A percentile compares a stretch with the other conserved stretches of the same genome.
Conservation (phyloP, 2,113 vertebrate genomes). For the Sander lucioperca region DNA sequence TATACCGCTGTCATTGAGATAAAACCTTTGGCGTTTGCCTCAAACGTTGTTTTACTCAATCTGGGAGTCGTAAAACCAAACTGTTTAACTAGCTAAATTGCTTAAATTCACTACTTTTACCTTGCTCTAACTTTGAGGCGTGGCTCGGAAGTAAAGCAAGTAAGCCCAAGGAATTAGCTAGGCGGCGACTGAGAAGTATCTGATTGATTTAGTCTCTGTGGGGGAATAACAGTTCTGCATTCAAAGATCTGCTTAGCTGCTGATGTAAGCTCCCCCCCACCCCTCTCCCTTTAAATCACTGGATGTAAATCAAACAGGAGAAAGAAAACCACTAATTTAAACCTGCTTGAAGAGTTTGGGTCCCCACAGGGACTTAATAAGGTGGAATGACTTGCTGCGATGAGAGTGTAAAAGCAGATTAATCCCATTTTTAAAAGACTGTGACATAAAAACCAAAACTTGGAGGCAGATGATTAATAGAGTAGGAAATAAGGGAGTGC, state of each 20-base stretch:
- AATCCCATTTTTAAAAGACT: conserved; percentile 72
- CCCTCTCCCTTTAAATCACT: conserved; percentile 61
- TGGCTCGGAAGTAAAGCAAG: background rate
- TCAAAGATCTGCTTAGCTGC: conserved; percentile 62
- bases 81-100: background rate
- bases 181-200: conserved; percentile 34
- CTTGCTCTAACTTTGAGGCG: conserved; percentile 7
- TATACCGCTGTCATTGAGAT: too few species aligned
- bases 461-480: conserved; percentile 73
- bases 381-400: conserved; percentile 68
- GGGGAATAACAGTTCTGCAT: conserved; percentile 58
- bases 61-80: background rate
- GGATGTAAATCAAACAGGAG: conserved; percentile 73
- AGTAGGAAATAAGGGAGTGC: conserved; percentile 55
- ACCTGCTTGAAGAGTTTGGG: conserved; percentile 72
- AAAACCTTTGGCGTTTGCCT: background rate
- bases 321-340: conserved; percentile 76
- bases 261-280: conserved; percentile 63
- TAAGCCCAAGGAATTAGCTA: conserved; percentile 28
- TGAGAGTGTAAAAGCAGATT: conserved; percentile 71
- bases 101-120: conserved; percentile 1
- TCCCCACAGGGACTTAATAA: conserved; percentile 74
- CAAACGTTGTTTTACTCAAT: conserved; percentile 8
- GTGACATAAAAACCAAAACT: conserved; percentile 72
- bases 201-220: conserved; percentile 57